Conservation (phyloP, 2,888 invertebrate genomes). For the Camponotus fellah region DNA sequence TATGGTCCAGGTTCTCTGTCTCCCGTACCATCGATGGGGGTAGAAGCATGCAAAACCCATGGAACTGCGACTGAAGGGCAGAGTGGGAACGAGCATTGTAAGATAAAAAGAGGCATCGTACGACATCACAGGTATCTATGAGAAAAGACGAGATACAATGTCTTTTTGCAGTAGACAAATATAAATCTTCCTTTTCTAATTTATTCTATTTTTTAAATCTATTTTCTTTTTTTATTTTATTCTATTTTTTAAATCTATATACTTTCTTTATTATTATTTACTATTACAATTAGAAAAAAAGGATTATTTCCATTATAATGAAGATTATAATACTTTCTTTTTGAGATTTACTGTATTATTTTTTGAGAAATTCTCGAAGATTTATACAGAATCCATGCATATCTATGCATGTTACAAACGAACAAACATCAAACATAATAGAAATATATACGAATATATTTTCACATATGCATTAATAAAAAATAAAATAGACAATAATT, state of each 20-base stretch:
- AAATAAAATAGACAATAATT: neutral
- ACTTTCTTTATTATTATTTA: neutral
- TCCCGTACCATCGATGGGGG: conserved; percentile 81
- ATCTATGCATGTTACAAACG: too few relatives aligned
- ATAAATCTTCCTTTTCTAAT: neutral
- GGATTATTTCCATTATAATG: neutral
- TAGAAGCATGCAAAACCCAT: conserved; percentile 84
- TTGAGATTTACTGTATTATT: neutral
- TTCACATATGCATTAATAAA: too few relatives aligned
- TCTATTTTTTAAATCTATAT: neutral
- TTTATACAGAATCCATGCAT: neutral
- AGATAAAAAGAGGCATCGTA: conserved; percentile 84
- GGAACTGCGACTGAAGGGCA: conserved; percentile 83
- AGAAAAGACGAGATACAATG: neutral
- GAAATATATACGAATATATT: too few relatives aligned
- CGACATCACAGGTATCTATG: conserved; percentile 84
- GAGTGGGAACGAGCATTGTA: conserved; percentile 82
- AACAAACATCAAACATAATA: too few relatives aligned
- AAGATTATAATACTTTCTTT: neutral
- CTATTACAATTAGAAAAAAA: neutral
- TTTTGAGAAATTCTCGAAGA: neutral
- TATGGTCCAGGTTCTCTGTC: conserved; percentile 84
- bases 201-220: neutral
- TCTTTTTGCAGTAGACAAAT: neutral
- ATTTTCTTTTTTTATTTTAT: neutral